Evolutionary conservation across 2,797 vertebrate species (phyloP), one percentile per base, ranked within the genome.

Genomic region (Leptodactylus fallax): DNA sequence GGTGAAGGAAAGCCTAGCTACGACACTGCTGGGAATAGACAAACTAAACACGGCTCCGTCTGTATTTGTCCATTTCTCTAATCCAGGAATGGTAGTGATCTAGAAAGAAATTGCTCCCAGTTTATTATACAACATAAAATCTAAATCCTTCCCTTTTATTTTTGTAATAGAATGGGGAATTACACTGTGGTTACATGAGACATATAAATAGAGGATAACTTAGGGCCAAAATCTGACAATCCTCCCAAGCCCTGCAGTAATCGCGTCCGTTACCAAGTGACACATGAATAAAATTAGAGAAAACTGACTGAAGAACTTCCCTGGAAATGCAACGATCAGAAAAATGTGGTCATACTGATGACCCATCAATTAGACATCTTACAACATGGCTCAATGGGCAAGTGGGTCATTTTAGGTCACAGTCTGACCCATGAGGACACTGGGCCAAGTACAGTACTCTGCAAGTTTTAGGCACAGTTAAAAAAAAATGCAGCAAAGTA

Each of bases 281-380:
- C 72, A 76, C 72, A 51, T 74, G 45, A 21, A n/a, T 11, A 74
- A 49, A 74, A 74, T 49, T 49, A 74, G 45, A 74, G 71, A 49
- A 45, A 45, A 17, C 16, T 49, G 19, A 21, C 14, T 74, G 45
- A 74, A 7, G 21, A 19, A 49, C 21, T 21, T 47, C 16, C 19
- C 49, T 1, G 12, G 19, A 49, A 74, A 74, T 72, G 45, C 5
- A 7, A 45, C 3, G 16, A 72, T 72, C 17, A 21, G 49, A 5
- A 49, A 49, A 72, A 49, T n/a, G 9, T 74, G 67, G 3, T 45
- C 6, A 76, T 6, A 49, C n/a, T 45, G n/a, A 19, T 53, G 12
- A 14, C 16, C 27, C 69, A 8, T 71, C 23, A 23, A 23, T 19
- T 60, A 36, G 36, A 36, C 36, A 36, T 36, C 58, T 61, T 61